Evolutionary conservation across 2,888 invertebrate genomes (phyloP), one percentile per base, ranked within the genome.

Genomic region (Dastarcus helophoroides): DNA sequence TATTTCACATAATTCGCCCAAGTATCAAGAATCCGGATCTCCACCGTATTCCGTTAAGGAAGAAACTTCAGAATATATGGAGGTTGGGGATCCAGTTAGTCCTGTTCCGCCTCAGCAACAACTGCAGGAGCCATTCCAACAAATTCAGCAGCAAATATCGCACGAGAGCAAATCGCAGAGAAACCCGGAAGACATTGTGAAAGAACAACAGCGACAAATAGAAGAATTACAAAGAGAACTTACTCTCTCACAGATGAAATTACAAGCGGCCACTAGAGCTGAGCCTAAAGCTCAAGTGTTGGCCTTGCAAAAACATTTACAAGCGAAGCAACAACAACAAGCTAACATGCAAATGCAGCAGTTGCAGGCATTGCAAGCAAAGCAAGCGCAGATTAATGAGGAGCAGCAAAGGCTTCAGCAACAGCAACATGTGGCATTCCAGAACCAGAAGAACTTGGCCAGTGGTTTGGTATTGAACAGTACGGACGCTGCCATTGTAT

Each of bases 141-240:
- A 37, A 19, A 13, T 31, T 51, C 50, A n/a, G 32, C 51, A 53
- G 9, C 44, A 40, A 22, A 39, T 24, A 36, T 27, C 23, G 7
- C 14, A 22, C 22, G 28, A 37, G 14, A 32, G 29, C 37, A 15
- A 32, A 31, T 23, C 28, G 9, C 40, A 38, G 25, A 47, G 46
- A 42, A 42, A 43, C 22, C 48, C 51, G 26, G 82, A 85, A 48
- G 84, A 85, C 46, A 74, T 85, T 36, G 77, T 88, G 30, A 72
- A 76, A 37, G 84, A 86, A 49, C 90, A 91, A 55, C 79, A 81
- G 48, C 73, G 83, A 31, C 80, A 83, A 58, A 93, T 93, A 44
- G 84, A 88, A 50, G 86, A 89, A 50, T 64, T 91, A 25, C 85
- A 90, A 56, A 65, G 86, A 2, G 83, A 86, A 50, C 54, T 86